Base-by-base conservation (phyloP, 2,888 invertebrate species). In the Callimorpha dominula region DNA sequence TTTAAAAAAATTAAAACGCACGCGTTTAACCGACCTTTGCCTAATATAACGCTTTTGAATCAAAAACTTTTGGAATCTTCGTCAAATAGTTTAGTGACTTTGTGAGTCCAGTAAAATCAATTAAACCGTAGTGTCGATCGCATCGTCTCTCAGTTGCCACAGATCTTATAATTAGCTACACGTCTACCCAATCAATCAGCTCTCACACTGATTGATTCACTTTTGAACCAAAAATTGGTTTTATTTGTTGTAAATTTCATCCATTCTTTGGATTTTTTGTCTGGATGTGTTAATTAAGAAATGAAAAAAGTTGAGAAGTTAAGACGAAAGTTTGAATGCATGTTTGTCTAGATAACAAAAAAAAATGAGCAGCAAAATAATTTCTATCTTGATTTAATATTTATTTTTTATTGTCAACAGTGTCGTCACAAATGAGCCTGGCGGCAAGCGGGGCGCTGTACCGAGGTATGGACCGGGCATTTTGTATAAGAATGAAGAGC, bases 401-500 rank as follows among this genome's bases (percentile, higher is more conserved):
- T 43, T 74, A 73, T 78, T 66, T 43, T 67, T 69, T 69, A 85
- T 89, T 88, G 80, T 88, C 91, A 92, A 77, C 96, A 98, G 98
- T 98, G 81, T 97, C 98, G 71, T 97, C 98, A 80, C 97, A 97
- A 89, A 98, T 98, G 98, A 97, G 97, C 71, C 93, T 98, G 83
- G 96, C 96, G 68, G 96, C 97, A 17, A 97, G 96, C 75, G 97
- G 97, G 73, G 96, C 96, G 71, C 94, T 97, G 79, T 99, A 97
- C 94, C 97, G 98, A 90, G 99, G 99, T 60, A 97, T 98, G 94
- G 99, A 99, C 87, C 96, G 99, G 87, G 98, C 99, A 64, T 99
- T 99, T 94, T 99, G 99, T 94, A 96, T 99, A 68, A 97, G 99
- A 82, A 99, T 99, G 99, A 99, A 99, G 92, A 99, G 99, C 72